These are phyloP conservation scores for Clarias platycephalus DNA, from an alignment of 2,797 vertebrate species.

Conservation along the genomic window DNA sequence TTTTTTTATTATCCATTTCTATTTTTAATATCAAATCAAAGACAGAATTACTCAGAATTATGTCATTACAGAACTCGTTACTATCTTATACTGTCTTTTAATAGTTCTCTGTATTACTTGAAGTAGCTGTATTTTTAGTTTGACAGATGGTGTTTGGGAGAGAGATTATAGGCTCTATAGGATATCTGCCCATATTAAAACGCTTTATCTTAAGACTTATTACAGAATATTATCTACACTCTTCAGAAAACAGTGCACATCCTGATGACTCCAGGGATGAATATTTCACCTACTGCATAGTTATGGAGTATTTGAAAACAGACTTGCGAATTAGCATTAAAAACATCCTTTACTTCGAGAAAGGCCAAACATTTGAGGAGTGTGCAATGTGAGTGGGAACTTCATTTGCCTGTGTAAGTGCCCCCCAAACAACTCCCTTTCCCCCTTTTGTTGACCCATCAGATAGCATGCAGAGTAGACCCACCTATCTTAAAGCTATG, in stretches of 20 bases:
- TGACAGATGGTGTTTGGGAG: constrained; percentile 47
- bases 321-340: constrained; percentile 48
- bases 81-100: constrained; percentile 40
- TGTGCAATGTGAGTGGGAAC: constrained; percentile 70
- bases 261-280: constrained; percentile 8
- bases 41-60: constrained; percentile 20
- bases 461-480: constrained; percentile 73
- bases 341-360: constrained; percentile 55
- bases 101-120: constrained; percentile 30
- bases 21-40: not conserved
- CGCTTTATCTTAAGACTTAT: constrained; percentile 30
- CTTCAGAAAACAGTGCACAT: constrained; percentile 34
- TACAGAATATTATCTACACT: constrained; percentile 31
- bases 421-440: constrained; percentile 62
- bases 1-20: not conserved
- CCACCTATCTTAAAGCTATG: constrained; percentile 78
- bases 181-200: constrained; percentile 45
- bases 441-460: constrained; percentile 73
- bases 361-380: constrained; percentile 63
- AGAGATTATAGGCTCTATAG: constrained; percentile 47
- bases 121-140: constrained; percentile 42
- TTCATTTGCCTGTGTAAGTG: constrained; percentile 72
- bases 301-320: constrained; percentile 25
- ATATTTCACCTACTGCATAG: constrained; percentile 33
- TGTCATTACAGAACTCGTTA: constrained; percentile 45